These are phyloP conservation scores for Drosophila persimilis DNA, from an alignment of 1,140 invertebrate species.

Conservation along the genomic window DNA sequence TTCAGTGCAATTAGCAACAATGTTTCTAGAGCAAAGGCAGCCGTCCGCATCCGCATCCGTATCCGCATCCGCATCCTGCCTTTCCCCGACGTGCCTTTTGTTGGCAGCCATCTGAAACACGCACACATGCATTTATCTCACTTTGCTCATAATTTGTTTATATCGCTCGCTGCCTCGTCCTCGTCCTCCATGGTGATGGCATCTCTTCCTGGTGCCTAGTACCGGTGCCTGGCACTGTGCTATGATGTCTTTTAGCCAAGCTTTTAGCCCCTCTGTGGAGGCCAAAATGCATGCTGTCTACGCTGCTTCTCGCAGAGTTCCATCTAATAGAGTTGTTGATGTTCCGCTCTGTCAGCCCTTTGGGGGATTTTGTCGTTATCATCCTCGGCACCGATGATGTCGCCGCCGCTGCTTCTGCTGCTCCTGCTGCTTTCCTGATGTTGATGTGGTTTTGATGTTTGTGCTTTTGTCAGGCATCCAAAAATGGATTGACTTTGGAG, in stretches of 20 bases:
- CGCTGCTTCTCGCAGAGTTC: slow-evolving; percentile 36
- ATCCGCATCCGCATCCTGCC: slow-evolving; percentile 34
- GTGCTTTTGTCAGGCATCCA: slow-evolving; percentile 53
- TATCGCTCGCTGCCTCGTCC: slow-evolving; percentile 56
- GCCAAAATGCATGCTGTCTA: slow-evolving; percentile 51
- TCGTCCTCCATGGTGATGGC: slow-evolving; percentile 4
- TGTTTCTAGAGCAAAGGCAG: slow-evolving; percentile 37
- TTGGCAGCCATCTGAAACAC: slow-evolving; percentile 41
- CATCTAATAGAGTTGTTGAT: slow-evolving; percentile 77
- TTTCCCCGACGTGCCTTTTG: slow-evolving; percentile 35
- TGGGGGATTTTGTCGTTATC: slow-evolving; percentile 67
- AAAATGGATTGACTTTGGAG: slow-evolving; percentile 34
- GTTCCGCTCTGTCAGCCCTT: slow-evolving; percentile 68
- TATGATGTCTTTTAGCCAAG: slow-evolving; percentile 37
- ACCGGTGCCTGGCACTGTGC: background rate
- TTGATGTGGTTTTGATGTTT: slow-evolving; percentile 79
- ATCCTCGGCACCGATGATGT: slow-evolving; percentile 30
- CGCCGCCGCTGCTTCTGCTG: slow-evolving; percentile 21
- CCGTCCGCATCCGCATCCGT: slow-evolving; percentile 34
- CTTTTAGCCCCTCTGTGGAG: slow-evolving; percentile 25
- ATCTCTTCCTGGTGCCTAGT: slow-evolving; percentile 24
- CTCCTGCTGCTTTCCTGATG: slow-evolving; percentile 17
- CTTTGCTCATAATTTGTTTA: slow-evolving; percentile 81
- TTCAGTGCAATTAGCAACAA: slow-evolving; percentile 74
- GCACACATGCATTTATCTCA: slow-evolving; percentile 74